Conservation (phyloP, 2,797 vertebrate species). For the Sandelia bainsii region DNA sequence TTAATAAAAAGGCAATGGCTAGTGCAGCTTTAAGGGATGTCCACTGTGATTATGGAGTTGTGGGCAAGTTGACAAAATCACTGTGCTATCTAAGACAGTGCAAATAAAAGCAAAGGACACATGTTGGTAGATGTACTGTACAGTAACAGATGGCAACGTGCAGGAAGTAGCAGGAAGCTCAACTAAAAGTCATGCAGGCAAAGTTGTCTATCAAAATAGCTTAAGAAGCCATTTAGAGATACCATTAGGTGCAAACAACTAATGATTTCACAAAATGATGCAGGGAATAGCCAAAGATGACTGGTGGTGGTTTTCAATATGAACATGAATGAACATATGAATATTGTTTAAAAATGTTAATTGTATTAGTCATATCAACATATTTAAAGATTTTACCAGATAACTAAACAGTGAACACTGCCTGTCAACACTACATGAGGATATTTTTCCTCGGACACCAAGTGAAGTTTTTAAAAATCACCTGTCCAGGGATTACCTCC, state of each 20-base stretch:
- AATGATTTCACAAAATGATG: conserved; percentile 14
- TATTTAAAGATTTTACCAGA: conserved; percentile 4
- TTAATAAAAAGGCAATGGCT: neutral
- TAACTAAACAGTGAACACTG: conserved; percentile 17
- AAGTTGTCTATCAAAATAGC: neutral
- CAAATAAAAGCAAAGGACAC: conserved; percentile 25
- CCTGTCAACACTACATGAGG: conserved; percentile 1
- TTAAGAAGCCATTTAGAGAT: neutral
- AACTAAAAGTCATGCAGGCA: conserved; percentile 28
- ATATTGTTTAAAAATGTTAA: no score
- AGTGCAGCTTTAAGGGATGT: conserved; percentile 42
- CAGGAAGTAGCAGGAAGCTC: neutral
- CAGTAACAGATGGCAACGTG: conserved; percentile 26
- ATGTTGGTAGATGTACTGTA: conserved; percentile 10
- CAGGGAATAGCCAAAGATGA: neutral
- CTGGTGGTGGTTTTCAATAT: neutral
- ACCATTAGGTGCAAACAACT: neutral
- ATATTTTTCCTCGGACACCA: conserved; percentile 3
- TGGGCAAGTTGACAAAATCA: neutral
- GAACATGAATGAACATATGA: no score
- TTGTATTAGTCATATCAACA: neutral
- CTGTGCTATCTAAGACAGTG: neutral
- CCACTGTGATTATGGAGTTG: conserved; percentile 8
- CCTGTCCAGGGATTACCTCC: conserved; percentile 90
- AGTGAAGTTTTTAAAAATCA: conserved; percentile 66